phyloP scores from a whole-genome alignment of 2,888 invertebrate genomes.

The Tiphia femorata region DNA sequence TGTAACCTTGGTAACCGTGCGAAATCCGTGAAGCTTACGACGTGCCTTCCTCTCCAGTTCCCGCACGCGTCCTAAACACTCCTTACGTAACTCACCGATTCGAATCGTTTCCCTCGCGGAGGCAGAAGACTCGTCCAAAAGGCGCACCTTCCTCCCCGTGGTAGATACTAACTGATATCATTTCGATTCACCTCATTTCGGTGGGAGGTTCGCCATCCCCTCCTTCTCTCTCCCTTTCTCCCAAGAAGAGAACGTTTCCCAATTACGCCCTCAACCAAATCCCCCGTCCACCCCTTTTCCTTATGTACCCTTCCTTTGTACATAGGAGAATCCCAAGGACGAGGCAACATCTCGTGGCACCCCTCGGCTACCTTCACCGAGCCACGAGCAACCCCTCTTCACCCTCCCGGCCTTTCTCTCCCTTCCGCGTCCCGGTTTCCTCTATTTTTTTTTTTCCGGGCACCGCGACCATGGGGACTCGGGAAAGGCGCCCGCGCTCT shows the following conservation, averaged over 20 bases:
- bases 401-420: constrained; percentile 20
- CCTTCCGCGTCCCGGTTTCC: constrained; percentile 39
- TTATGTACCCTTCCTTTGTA: constrained; percentile 6
- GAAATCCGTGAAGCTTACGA: too few relatives aligned
- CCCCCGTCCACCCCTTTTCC: constrained; percentile 10
- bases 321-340: constrained; percentile 17
- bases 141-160: too few relatives aligned
- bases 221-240: too few relatives aligned
- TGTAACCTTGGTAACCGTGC: too few relatives aligned
- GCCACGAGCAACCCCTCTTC: constrained; percentile 28
- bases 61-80: too few relatives aligned
- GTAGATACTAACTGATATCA: constrained; percentile 38
- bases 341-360: constrained; percentile 36
- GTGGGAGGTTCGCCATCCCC: too few relatives aligned
- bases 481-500: constrained; percentile 41
- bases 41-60: too few relatives aligned
- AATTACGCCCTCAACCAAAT: constrained; percentile 28
- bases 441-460: constrained; percentile 34
- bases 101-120: too few relatives aligned
- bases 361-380: too few relatives aligned
- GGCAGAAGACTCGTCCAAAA: too few relatives aligned
- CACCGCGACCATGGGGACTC: constrained; percentile 24
- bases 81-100: too few relatives aligned
- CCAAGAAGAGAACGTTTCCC: constrained; percentile 28
- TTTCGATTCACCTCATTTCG: constrained; percentile 28